Evolutionary conservation across 1,140 invertebrate genomes (phyloP).

Genomic region (Steinernema khuongi): DNA sequence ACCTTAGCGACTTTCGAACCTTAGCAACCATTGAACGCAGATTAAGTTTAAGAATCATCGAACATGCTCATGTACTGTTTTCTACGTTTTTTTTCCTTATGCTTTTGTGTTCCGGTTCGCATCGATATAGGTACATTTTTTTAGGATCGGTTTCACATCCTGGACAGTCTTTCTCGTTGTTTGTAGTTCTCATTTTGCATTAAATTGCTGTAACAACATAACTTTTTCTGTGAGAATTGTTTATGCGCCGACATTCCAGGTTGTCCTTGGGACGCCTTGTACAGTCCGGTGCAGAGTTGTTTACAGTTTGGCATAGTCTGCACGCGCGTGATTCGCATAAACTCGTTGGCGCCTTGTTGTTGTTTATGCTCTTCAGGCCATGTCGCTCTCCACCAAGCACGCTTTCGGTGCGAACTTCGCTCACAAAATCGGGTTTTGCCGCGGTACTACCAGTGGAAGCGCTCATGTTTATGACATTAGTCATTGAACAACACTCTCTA

Average conservation of each 20-base stretch:
- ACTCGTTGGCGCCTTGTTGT: not conserved
- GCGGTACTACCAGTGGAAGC: not conserved
- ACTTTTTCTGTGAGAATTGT: not conserved
- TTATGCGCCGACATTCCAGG: not conserved
- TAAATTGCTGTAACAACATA: not conserved
- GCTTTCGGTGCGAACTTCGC: not conserved
- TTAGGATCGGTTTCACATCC: no score
- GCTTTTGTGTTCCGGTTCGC: no score
- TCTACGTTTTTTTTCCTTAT: no score
- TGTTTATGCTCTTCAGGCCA: not conserved
- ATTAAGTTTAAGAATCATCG: no score
- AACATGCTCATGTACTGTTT: no score
- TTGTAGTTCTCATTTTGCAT: no score
- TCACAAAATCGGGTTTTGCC: not conserved
- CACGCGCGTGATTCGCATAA: conserved; percentile 15
- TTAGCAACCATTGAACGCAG: no score
- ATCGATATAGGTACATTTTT: no score
- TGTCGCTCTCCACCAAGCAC: conserved; percentile 8
- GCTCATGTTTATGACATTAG: not conserved
- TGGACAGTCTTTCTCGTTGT: no score
- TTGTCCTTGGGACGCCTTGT: conserved; percentile 4
- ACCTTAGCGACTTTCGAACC: no score
- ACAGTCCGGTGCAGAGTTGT: conserved; percentile 14
- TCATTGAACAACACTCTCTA: not conserved
- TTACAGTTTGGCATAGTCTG: conserved; percentile 16